Conservation (phyloP, 1,140 invertebrate genomes). For the Scylla paramamosain region DNA sequence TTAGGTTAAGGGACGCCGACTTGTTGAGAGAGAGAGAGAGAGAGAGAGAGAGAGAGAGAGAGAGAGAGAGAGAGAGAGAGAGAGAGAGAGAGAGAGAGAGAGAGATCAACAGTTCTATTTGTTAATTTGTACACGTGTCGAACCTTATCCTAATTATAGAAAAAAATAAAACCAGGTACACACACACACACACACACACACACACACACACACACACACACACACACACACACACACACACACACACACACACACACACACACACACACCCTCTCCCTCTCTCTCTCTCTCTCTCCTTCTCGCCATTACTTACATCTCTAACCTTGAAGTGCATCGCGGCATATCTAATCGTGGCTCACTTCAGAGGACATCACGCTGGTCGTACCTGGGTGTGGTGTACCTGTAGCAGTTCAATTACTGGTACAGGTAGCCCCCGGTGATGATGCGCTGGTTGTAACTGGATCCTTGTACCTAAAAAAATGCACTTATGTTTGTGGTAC, state of each 20-base stretch:
- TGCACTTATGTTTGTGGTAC: neutral
- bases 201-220: slow-evolving; percentile 47
- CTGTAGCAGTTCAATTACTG: too few species aligned
- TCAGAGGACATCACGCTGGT: neutral
- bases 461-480: neutral
- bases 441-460: too few species aligned
- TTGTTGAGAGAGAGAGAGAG: too few species aligned
- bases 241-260: too few species aligned
- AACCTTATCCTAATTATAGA: too few species aligned
- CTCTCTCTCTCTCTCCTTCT: neutral
- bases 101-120: too few species aligned
- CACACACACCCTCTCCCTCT: slow-evolving; percentile 36
- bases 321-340: neutral
- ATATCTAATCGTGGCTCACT: neutral
- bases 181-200: slow-evolving; percentile 44
- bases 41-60: too few species aligned
- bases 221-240: slow-evolving; percentile 39
- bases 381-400: too few species aligned
- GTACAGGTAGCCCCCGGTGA: neutral
- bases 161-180: neutral
- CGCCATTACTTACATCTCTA: neutral
- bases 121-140: too few species aligned
- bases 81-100: neutral
- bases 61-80: neutral
- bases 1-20: too few species aligned